phyloP scores from a whole-genome alignment of 2,113 vertebrate genomes.

The Apteryx owenii region DNA sequence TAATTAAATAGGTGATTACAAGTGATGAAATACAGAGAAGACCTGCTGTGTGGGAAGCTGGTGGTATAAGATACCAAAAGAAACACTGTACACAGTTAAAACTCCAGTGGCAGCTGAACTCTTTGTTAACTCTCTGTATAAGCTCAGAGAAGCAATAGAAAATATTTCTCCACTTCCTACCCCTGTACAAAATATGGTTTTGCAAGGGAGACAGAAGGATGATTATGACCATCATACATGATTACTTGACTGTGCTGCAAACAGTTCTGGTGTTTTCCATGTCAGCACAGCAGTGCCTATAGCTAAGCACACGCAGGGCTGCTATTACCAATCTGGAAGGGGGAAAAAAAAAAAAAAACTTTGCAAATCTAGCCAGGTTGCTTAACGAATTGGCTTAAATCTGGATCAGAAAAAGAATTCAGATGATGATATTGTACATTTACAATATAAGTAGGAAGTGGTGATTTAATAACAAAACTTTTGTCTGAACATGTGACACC shows the following conservation, averaged over 20 bases:
- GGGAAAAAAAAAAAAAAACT: neutral
- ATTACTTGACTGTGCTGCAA: neutral
- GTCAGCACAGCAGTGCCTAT: neutral
- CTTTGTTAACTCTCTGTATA: neutral
- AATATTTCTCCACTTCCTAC: neutral
- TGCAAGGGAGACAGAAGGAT: neutral
- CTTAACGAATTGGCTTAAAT: neutral
- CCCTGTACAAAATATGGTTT: neutral
- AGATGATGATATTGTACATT: neutral
- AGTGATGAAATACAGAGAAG: conserved; percentile 5
- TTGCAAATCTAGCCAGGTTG: neutral
- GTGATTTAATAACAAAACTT: neutral
- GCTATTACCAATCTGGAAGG: neutral
- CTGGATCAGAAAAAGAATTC: neutral
- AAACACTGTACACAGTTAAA: neutral
- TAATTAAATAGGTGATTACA: conserved; percentile 34
- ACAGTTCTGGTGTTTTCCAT: neutral
- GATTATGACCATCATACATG: neutral
- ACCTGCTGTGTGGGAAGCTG: neutral
- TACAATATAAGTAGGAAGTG: neutral
- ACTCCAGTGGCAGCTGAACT: neutral
- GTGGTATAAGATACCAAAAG: neutral
- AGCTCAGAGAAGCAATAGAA: neutral
- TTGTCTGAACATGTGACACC: neutral
- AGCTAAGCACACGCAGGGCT: neutral